Base-by-base conservation (phyloP, 2,797 vertebrate species). In the Sebastes miniatus region DNA sequence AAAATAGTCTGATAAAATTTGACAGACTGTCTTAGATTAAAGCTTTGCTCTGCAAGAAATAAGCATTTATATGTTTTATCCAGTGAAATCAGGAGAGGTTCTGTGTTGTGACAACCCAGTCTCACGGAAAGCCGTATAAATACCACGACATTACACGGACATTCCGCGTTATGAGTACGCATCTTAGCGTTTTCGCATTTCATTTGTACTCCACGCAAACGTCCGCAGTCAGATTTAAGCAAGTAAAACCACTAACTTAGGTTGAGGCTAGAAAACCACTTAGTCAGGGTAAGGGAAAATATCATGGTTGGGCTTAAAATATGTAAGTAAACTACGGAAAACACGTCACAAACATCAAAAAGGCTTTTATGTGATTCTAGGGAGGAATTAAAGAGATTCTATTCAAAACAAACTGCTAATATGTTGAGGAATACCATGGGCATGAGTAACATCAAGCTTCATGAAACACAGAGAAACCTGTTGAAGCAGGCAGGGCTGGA, bases 401-500 rank as follows among this genome's bases (percentile, higher is more conserved):
- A 12, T 12, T 59, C 34, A 73, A 59, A n/a, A 13, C 63, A 56
- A 78, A 74, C 12, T 57, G 20, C 16, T 2, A 24, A 67, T 34
- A 18, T 52, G 64, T 58, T 52, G 18, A 71, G n/a, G 73, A 83
- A 81, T 85, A 71, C 76, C 76, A 24, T 8, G 31, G 36, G 80
- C 69, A 47, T 84, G 80, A 80, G 72, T 81, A 79, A 84, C 27
- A 36, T 36, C 9, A 58, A 50, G 66, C 32, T 68, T 47, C 11
- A 11, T 31, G 34, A 75, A 61, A 34, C 72, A 73, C 27, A 73
- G 69, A 29, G 36, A 57, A 72, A 79, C 87, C 63, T 88, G 84
- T 88, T 47, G 73, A 18, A 84, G 76, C 87, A 82, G n/a, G 87
- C 70, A 58, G 32, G 1, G 14, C 79, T 56, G 32, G 61, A 63